These are phyloP conservation scores for Mesembrinibis cayennensis DNA, from an alignment of 2,113 vertebrate genomes.

Conservation along the genomic window DNA sequence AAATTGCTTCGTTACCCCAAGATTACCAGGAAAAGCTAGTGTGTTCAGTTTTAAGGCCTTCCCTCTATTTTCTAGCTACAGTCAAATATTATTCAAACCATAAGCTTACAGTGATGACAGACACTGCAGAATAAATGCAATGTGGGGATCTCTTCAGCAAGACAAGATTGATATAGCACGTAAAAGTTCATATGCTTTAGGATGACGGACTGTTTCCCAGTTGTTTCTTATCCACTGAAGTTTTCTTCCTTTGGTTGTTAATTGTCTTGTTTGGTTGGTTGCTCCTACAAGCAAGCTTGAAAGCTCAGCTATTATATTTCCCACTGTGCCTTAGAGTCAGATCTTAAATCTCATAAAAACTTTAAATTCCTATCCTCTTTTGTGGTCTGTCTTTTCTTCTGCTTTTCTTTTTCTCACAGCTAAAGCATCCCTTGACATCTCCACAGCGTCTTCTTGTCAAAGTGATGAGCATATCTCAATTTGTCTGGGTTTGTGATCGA, in stretches of 20 bases:
- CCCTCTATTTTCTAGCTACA: neutral
- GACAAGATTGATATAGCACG: neutral
- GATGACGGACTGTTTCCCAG: neutral
- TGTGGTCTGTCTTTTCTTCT: neutral
- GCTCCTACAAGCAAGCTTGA: neutral
- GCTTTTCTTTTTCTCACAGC: neutral
- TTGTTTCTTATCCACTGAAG: neutral
- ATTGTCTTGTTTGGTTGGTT: neutral
- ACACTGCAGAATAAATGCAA: neutral
- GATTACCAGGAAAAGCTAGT: neutral
- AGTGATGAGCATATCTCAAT: neutral
- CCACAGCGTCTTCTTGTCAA: neutral
- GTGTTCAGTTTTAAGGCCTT: neutral
- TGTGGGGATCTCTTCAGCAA: neutral
- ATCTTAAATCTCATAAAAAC: neutral
- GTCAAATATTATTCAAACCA: neutral
- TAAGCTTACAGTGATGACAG: neutral
- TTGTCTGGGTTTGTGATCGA: neutral
- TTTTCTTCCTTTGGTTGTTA: slow-evolving; percentile 24
- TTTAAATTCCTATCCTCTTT: neutral
- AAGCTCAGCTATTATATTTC: neutral
- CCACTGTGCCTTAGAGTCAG: neutral
- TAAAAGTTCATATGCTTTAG: neutral
- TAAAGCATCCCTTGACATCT: neutral
- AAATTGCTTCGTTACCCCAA: neutral